phyloP scores from a whole-genome alignment of 1,140 invertebrate genomes.

The Dinothrombium tinctorium region DNA sequence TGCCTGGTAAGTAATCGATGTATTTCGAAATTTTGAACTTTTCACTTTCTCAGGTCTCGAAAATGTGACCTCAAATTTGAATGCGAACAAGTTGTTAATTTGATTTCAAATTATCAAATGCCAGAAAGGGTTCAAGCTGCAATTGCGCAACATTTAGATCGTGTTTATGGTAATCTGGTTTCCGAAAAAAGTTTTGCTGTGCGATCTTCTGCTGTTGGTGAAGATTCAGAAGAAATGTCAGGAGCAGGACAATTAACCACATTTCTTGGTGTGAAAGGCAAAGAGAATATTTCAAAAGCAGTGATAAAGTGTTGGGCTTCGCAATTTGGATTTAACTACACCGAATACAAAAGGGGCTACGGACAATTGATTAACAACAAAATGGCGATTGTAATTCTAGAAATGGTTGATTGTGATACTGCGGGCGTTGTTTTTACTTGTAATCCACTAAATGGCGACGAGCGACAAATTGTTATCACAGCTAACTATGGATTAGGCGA shows the following conservation, averaged over 20 bases:
- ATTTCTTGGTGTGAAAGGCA: slow-evolving; percentile 34
- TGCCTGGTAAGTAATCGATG: too few species aligned
- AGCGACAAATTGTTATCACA: slow-evolving; percentile 38
- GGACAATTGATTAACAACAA: slow-evolving; percentile 35
- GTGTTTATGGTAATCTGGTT: too few species aligned
- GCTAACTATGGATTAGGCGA: slow-evolving; percentile 59
- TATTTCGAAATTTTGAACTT: too few species aligned
- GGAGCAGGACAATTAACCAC: slow-evolving; percentile 64
- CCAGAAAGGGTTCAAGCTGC: too few species aligned
- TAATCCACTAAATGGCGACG: slow-evolving; percentile 41
- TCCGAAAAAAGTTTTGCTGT: slow-evolving; percentile 25
- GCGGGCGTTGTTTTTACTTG: slow-evolving; percentile 57
- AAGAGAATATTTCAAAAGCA: slow-evolving; percentile 24
- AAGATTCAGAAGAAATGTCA: slow-evolving; percentile 48
- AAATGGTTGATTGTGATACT: slow-evolving; percentile 38
- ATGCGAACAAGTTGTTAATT: too few species aligned
- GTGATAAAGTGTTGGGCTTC: slow-evolving; percentile 53
- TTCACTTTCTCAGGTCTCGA: too few species aligned
- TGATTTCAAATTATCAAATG: too few species aligned
- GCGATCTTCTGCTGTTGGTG: slow-evolving; percentile 36
- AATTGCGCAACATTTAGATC: too few species aligned
- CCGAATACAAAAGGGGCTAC: slow-evolving; percentile 40
- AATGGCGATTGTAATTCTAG: slow-evolving; percentile 58
- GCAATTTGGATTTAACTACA: slow-evolving; percentile 42
- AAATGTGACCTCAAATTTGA: too few species aligned